phyloP scores from a whole-genome alignment of 2,113 vertebrate species.

The Tychaedon coryphoeus region DNA sequence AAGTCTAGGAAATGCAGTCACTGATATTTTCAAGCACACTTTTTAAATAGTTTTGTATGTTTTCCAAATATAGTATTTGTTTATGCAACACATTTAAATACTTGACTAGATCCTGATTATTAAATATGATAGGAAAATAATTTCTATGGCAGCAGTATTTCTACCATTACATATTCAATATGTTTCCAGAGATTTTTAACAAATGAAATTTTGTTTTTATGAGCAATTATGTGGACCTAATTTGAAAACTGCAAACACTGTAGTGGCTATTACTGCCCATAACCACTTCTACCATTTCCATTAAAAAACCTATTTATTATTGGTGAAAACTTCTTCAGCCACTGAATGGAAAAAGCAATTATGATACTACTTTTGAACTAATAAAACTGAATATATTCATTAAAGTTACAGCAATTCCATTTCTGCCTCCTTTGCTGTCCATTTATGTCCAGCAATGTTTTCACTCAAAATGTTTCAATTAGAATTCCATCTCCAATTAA shows the following conservation, averaged over 20 bases:
- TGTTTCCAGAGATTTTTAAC: conserved; percentile 53
- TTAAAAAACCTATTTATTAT: conserved; percentile 66
- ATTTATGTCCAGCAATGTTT: conserved; percentile 36
- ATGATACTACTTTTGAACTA: conserved; percentile 61
- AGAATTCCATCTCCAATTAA: conserved; percentile 32
- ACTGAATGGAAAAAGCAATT: conserved; percentile 65
- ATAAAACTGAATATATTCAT: conserved; percentile 61
- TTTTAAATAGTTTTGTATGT: neutral
- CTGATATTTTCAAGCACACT: neutral
- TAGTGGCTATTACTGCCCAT: conserved; percentile 40
- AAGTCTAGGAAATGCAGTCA: neutral
- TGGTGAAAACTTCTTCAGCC: conserved; percentile 53
- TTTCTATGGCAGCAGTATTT: neutral
- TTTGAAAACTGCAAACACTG: conserved; percentile 58
- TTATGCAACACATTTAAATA: conserved; percentile 20
- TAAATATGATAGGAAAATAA: conserved; percentile 48
- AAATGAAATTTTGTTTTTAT: conserved; percentile 69
- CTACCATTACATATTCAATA: neutral
- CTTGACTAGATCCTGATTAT: conserved; percentile 38
- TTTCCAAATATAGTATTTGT: neutral
- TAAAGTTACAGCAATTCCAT: conserved; percentile 54
- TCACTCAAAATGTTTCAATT: conserved; percentile 46
- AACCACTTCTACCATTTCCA: conserved; percentile 55
- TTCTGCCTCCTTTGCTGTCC: conserved; percentile 19
- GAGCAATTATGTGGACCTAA: conserved; percentile 58